Conservation (phyloP, 1,140 invertebrate species). For the Nasonia vitripennis region DNA sequence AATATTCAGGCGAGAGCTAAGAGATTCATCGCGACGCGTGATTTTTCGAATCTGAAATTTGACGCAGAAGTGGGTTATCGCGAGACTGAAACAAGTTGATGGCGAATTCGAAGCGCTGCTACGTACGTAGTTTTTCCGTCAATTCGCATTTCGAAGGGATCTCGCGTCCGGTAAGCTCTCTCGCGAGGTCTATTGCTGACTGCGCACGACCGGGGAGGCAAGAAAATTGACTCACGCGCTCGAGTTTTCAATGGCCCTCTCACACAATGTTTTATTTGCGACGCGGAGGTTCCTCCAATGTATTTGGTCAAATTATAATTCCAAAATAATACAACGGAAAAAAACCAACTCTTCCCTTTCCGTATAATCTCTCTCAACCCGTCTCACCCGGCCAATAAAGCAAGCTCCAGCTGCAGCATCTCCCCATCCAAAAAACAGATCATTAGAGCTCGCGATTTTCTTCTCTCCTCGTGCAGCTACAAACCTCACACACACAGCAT, state of each 20-base stretch:
- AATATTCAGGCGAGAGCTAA: neutral
- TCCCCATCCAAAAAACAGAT: neutral
- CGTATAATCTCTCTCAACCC: neutral
- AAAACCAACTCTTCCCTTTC: no score
- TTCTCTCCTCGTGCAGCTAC: neutral
- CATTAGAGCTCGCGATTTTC: slow-evolving; percentile 17
- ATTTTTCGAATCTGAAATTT: neutral
- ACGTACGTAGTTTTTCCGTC: neutral
- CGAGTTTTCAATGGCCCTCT: neutral
- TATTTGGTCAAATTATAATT: no score
- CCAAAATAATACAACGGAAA: no score
- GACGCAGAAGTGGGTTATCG: neutral
- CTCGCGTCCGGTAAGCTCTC: neutral
- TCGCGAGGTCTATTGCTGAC: neutral
- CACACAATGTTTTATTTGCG: neutral
- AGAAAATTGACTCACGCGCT: neutral
- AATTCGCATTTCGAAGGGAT: neutral
- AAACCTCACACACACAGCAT: neutral
- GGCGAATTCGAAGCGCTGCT: no score
- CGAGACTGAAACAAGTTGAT: no score
- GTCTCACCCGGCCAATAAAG: no score
- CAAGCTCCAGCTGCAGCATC: no score
- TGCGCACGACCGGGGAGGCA: neutral
- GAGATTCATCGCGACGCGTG: neutral
- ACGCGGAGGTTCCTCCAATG: no score